Evolutionary conservation across 2,113 vertebrate species (phyloP).

Genomic region (Anser cygnoides): DNA sequence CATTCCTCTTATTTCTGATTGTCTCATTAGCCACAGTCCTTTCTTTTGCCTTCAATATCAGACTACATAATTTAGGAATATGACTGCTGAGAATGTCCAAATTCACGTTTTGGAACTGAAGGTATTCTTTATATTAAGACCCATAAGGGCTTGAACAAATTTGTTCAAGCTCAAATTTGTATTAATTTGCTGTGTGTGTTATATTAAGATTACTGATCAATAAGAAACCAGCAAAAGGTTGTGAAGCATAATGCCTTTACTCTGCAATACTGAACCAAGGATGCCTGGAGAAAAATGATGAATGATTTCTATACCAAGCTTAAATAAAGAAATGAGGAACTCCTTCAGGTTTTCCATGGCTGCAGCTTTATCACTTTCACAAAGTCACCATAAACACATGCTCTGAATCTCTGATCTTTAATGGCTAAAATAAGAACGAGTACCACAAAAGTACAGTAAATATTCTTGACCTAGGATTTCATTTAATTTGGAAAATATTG

Average conservation of each 20-base stretch:
- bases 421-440: neutral
- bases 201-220: conserved; percentile 36
- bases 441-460: neutral
- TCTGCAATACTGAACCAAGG: neutral
- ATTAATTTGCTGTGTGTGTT: conserved; percentile 33
- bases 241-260: conserved; percentile 19
- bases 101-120: neutral
- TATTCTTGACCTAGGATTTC: neutral
- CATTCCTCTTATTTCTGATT: neutral
- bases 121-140: neutral
- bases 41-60: neutral
- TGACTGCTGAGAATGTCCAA: rapidly evolving
- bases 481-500: neutral
- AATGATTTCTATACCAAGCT: conserved; percentile 8
- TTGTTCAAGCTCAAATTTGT: conserved; percentile 28
- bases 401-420: conserved; percentile 5
- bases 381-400: neutral
- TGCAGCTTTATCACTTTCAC: conserved; percentile 32
- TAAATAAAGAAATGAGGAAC: conserved; percentile 29
- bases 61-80: neutral
- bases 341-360: neutral
- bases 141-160: neutral
- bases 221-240: conserved; percentile 15
- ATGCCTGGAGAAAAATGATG: conserved; percentile 9
- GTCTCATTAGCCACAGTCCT: neutral